Base-by-base conservation (phyloP, 2,888 invertebrate species). In the Scrobipalpa atriplicella region DNA sequence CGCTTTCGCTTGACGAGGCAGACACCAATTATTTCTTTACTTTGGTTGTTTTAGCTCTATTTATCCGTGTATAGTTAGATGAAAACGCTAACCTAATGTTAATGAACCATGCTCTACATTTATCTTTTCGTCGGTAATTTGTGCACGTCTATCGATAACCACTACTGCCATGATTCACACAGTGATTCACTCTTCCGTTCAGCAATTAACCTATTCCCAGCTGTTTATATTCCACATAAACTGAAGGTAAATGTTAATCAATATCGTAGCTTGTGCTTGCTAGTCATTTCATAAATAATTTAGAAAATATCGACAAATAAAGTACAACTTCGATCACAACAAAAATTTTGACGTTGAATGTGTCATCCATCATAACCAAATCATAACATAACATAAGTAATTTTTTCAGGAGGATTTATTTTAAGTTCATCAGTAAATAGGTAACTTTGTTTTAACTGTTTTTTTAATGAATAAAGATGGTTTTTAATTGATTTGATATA, bases 131-230 rank as follows among this genome's bases (percentile, higher is more conserved):
- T 47, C 47, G 3, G 47, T 16, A 47, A 47, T 47, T 21, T 29
- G 54, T 56, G 19, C 21, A 6, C 54, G 19, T 21, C 54, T 19
- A 11, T 56, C 54, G 3, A 56, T 29, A 29, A 56, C n/a, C n/a
- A n/a, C 54, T 2, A 56, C 21, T 21, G 54, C 54, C 54, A 56
- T 56, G 54, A 56, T 56, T 56, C 29, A 29, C 54, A 21, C 47
- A 47, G 6, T 47, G 47, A 47, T 47, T 47, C 16, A 47, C n/a
- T 47, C 16, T 47, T 47, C 16, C 47, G n/a, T 47, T 16, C 47
- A 47, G 6, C 10, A 16, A n/a, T n/a, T 47, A n/a, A 47, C 47
- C 6, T 7, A n/a, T 47, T 47, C 1, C n/a, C 47, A 47, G 47
- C 47, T 47, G 47, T 47, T 47, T 16, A n/a, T n/a, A n/a, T n/a